Conservation (phyloP, 2,888 invertebrate species). For the Lasioglossum calceatum region DNA sequence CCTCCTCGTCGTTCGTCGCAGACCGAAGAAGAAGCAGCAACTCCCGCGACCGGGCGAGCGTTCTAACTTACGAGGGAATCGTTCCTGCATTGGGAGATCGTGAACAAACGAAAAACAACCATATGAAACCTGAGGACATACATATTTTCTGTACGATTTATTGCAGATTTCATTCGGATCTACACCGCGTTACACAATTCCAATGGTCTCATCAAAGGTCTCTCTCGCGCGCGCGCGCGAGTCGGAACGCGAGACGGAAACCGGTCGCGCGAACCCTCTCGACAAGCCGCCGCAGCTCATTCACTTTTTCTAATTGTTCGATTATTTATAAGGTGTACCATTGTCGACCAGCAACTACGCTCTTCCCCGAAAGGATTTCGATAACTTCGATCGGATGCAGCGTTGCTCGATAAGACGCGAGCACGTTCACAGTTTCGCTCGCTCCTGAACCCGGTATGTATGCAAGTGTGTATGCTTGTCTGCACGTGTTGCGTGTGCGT, state of each 20-base stretch:
- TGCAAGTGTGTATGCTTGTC: neutral
- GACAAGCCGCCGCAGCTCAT: neutral
- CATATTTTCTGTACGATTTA: constrained; percentile 39
- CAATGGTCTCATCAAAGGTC: neutral
- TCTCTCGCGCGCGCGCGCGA: neutral
- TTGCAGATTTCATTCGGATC: constrained; percentile 15
- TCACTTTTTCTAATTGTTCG: constrained; percentile 19
- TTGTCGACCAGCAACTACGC: neutral
- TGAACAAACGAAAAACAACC: neutral
- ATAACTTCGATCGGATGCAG: neutral
- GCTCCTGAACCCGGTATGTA: neutral
- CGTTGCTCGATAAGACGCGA: neutral
- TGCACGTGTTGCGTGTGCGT: neutral
- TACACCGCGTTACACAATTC: neutral
- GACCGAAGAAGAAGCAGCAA: constrained; percentile 13
- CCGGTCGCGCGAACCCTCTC: neutral
- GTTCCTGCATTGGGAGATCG: constrained; percentile 54
- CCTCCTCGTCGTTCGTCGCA: constrained; percentile 15
- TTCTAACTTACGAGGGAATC: constrained; percentile 46
- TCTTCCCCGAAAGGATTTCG: neutral
- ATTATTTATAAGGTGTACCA: constrained; percentile 7
- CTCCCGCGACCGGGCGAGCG: constrained; percentile 20
- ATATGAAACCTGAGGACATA: constrained; percentile 1
- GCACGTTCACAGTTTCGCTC: constrained; percentile 13
- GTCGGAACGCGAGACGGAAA: neutral